These are phyloP conservation scores for Pantherophis alleghaniensis DNA, from an alignment of 2,797 vertebrate species.

Conservation along the genomic window DNA sequence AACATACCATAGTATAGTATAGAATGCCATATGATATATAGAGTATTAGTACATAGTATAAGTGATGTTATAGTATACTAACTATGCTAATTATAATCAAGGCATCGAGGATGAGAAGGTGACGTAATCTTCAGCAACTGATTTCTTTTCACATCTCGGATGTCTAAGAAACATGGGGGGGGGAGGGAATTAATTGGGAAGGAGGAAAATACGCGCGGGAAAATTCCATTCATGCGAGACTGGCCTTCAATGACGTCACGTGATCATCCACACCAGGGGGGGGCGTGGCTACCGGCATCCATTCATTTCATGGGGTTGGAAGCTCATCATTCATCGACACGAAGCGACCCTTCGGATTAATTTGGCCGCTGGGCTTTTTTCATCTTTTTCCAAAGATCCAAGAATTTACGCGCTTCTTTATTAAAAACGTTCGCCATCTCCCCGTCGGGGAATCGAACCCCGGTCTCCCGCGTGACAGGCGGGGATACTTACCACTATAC, in stretches of 20 bases:
- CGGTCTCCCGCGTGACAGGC: conserved; percentile 44
- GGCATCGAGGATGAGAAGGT: background rate
- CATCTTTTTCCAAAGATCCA: background rate
- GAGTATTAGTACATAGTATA: background rate
- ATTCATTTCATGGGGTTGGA: background rate
- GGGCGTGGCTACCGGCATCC: background rate
- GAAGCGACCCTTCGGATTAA: background rate
- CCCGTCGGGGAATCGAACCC: conserved; percentile 66
- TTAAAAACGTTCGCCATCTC: background rate
- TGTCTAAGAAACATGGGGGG: background rate
- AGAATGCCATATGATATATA: background rate
- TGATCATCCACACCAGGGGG: background rate
- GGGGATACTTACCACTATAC: conserved; percentile 58
- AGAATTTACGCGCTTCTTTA: background rate
- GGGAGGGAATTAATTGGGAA: background rate
- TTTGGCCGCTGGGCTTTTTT: background rate
- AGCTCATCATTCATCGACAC: too few relatives aligned
- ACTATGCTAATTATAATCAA: background rate
- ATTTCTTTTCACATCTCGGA: background rate
- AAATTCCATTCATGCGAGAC: too few relatives aligned
- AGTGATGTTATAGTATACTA: background rate
- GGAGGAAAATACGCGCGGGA: fast-evolving
- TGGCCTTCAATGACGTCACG: background rate
- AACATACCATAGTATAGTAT: too few relatives aligned
- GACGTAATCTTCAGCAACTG: background rate